Base-by-base conservation (phyloP, 2,797 vertebrate genomes). In the Podarcis siculus region DNA sequence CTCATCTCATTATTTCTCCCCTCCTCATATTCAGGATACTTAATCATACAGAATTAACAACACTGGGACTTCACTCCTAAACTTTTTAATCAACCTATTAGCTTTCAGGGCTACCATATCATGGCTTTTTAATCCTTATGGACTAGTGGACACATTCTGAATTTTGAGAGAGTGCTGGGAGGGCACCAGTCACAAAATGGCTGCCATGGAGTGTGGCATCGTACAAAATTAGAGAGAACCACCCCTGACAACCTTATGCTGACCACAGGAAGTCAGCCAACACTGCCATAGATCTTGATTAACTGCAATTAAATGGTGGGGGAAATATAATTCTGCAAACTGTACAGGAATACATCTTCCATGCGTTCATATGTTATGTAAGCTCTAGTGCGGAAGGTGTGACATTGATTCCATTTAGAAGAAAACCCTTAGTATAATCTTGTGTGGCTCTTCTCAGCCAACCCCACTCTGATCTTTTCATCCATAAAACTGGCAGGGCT, bases 271-370 rank as follows among this genome's bases (percentile, higher is more conserved):
- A 55, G 49, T 55, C 49, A 55, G 13, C 49, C 15, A 49, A 49
- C 3, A 55, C 49, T 13, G 10, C 32, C 6, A 55, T 1, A 66
- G 32, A 83, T 89, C 83, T 90, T 87, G 67, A 86, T 85, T 79
- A 90, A 82, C 83, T 91, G 82, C 30, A 30, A 75, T 75, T 91
- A 90, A 37, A 86, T 58, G 81, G 37, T 64, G 42, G 79, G 49
- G 49, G 1, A 55, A 55, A 55, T 73, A 5, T 19, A 72, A 12
- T 67, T 64, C 61, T 67, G 32, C 30, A 32, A n/a, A 72, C n/a
- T 35, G 39, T 13, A 39, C 75, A 37, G 72, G 35, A 2, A 73
- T 73, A 19, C 30, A 69, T 69, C 30, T n/a, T 69, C 23, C 27
- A 69, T 27, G 9, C 1, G 30, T 35, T 79, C 10, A n/a, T 79